Percentiles rank a stretch among this genome's conserved stretches.
phyloP scores from a whole-genome alignment of 2,113 vertebrate genomes.

The Oriolus oriolus region DNA sequence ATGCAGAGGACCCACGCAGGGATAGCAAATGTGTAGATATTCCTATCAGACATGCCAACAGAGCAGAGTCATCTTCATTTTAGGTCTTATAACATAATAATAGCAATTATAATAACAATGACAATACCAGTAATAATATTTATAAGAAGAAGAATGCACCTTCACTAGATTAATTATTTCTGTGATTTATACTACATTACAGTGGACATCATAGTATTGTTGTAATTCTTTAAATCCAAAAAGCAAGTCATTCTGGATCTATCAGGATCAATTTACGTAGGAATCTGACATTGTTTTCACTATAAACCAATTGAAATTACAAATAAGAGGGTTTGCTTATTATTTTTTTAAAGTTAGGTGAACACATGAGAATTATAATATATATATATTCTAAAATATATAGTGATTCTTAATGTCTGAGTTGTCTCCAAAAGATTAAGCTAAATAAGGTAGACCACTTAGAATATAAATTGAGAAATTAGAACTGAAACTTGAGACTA shows the following conservation, averaged over 20 bases:
- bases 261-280: not conserved
- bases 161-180: not conserved
- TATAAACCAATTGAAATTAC: not conserved
- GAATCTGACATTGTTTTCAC: not conserved
- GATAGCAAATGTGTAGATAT: fast-evolving
- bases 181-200: not conserved
- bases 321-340: fast-evolving
- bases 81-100: not conserved
- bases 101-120: not conserved
- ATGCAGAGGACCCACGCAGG: not conserved
- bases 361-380: not conserved
- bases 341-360: not conserved
- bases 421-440: not conserved
- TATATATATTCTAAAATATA: not conserved
- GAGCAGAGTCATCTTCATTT: not conserved
- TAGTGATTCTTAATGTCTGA: not conserved
- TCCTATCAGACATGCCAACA: not conserved
- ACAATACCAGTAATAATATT: not conserved
- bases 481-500: not conserved
- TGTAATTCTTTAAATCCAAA: not conserved
- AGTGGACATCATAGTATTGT: not conserved
- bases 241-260: not conserved
- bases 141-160: not conserved
- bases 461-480: not conserved
- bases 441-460: not conserved